Evolutionary conservation across 2,113 vertebrate species (phyloP), one percentile per base, ranked within the genome.

Genomic region (Misgurnus mizolepis): DNA sequence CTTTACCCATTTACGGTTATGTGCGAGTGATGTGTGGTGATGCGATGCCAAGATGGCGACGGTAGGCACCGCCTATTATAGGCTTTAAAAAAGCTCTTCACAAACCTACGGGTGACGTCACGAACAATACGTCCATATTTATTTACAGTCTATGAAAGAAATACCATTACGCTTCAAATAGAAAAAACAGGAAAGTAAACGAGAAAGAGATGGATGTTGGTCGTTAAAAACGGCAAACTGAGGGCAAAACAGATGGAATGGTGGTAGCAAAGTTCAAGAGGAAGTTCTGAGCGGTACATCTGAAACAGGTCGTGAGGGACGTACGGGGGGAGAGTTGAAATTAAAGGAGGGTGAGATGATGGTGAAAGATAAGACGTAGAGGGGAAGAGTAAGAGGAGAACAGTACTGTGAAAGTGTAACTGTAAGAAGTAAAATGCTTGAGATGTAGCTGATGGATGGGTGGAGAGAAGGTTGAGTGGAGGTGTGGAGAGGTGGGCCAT

Each of bases 401-500:
- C 34, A 4, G 11, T 39, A 11, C 49, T 22, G 56, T 64, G 60
- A 64, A 75, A 49, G 58, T 64, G 58, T 64, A 75, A 62, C 41
- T 62, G 58, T 62, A 62, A 18, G 41, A 75, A 34, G 43, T 5
- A 0, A 75, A 75, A 62, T n/a, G 8, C 18, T 34, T n/a, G 14
- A 60, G 58, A 75, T 49, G 72, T 22, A 62, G 18, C 55, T 75
- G 72, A 75, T 75, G 58, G 18, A 45, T 10, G 71, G 34, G 18
- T 49, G 58, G 18, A 75, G 34, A 2, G 12, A 64, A 22, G 18
- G 4, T 64, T 64, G 22, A 62, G 14, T 49, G 61, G 68, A 76
- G 18, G 79, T 73, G 79, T 66, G 62, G 79, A 66, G 49, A 77
- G 80, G 27, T 53, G 69, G 47, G 58, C 43, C 56, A 81, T 81